phyloP scores from a whole-genome alignment of 2,113 vertebrate species.

The Manacus vitellinus region DNA sequence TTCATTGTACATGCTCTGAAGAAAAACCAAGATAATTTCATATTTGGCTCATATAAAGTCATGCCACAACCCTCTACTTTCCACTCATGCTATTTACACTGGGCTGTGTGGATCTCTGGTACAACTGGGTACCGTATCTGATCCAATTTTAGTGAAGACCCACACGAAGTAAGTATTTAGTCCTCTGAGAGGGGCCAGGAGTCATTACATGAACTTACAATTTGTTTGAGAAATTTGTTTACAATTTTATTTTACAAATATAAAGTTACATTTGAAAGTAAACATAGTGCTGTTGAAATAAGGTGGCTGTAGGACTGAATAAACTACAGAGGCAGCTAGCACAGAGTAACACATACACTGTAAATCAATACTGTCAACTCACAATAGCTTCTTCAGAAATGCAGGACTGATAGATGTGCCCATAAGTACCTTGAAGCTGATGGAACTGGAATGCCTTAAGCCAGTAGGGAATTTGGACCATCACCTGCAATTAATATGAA shows the following conservation, averaged over 20 bases:
- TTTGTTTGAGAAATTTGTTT: neutral
- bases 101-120: neutral
- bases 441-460: neutral
- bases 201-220: fast-evolving
- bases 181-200: neutral
- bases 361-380: constrained; percentile 3
- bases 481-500: neutral
- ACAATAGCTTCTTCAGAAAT: neutral
- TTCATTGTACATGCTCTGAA: neutral
- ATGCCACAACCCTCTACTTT: neutral
- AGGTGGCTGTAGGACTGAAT: neutral
- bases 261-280: neutral
- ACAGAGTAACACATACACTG: neutral
- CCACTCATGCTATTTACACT: neutral
- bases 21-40: neutral
- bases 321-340: neutral
- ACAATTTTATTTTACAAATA: neutral
- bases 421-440: neutral
- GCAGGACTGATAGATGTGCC: neutral
- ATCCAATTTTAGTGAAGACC: neutral
- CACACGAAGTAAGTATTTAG: neutral
- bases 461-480: neutral
- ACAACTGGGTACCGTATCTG: neutral
- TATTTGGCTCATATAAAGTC: neutral
- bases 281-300: neutral